Percentiles rank a stretch among this genome's conserved stretches.
These are phyloP conservation scores for Cossypha niveicapilla DNA, from an alignment of 2,797 vertebrate species.

Conservation along the genomic window DNA sequence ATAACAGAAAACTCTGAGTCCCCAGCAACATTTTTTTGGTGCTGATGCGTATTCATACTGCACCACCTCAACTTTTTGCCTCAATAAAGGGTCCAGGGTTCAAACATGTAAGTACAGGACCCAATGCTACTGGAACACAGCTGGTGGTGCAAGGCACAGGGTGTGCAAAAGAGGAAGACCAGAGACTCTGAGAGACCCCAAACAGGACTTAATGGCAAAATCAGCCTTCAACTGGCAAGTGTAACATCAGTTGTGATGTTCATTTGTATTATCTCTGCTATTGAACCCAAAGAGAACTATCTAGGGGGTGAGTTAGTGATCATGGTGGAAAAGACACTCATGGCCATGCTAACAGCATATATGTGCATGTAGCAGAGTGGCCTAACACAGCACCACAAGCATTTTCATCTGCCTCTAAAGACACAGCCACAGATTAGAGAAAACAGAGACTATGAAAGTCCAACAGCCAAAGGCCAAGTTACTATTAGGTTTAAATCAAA, in stretches of 20 bases:
- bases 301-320: neutral
- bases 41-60: neutral
- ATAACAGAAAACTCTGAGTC: neutral
- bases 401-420: neutral
- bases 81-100: neutral
- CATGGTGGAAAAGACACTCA: neutral
- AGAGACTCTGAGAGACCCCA: neutral
- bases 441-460: neutral
- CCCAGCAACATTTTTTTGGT: neutral
- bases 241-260: fast-evolving
- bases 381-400: neutral
- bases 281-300: neutral
- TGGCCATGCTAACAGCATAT: neutral
- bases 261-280: neutral
- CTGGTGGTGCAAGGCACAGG: neutral
- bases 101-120: neutral
- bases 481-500: neutral
- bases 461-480: neutral
- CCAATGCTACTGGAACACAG: fast-evolving
- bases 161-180: neutral
- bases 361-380: neutral
- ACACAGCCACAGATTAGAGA: neutral
- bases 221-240: neutral
- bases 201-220: neutral
- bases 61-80: neutral